phyloP scores from a whole-genome alignment of 2,797 vertebrate genomes.

The Myiotriccus ornatus region DNA sequence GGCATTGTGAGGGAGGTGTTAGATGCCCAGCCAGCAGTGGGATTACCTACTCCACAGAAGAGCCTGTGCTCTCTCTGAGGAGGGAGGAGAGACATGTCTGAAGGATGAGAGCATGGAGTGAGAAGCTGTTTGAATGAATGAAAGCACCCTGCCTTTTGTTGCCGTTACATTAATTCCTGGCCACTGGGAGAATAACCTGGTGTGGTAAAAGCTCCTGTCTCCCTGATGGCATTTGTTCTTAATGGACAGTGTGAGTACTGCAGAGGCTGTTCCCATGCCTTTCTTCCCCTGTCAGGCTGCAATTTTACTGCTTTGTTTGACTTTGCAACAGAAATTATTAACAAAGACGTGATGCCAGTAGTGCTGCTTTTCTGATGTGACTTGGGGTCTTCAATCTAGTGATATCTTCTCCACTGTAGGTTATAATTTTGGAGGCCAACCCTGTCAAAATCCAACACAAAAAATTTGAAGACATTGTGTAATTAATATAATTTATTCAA shows the following conservation, averaged over 20 bases:
- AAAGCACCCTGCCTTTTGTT: not conserved
- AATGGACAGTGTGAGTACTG: fast-evolving
- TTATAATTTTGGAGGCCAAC: not conserved
- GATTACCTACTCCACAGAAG: not conserved
- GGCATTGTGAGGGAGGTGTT: not conserved
- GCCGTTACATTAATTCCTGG: not conserved
- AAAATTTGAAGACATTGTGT: not conserved
- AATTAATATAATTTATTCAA: slow-evolving; percentile 24
- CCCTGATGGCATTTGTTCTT: not conserved
- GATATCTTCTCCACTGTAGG: not conserved
- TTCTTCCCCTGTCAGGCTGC: not conserved
- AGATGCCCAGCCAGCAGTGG: not conserved
- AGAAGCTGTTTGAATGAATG: not conserved
- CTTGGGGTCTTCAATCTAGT: not conserved
- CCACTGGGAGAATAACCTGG: not conserved
- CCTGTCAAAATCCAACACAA: not conserved
- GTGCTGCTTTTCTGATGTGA: not conserved
- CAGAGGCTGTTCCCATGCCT: not conserved
- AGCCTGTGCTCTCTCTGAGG: not conserved
- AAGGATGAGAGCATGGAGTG: not conserved
- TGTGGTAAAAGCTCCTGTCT: not conserved
- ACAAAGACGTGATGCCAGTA: not conserved
- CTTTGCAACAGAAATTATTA: not conserved
- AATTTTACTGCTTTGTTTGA: not conserved
- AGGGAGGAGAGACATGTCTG: not conserved